Evolutionary conservation across 2,113 vertebrate species (phyloP).

Genomic region (Eubucco bourcierii): DNA sequence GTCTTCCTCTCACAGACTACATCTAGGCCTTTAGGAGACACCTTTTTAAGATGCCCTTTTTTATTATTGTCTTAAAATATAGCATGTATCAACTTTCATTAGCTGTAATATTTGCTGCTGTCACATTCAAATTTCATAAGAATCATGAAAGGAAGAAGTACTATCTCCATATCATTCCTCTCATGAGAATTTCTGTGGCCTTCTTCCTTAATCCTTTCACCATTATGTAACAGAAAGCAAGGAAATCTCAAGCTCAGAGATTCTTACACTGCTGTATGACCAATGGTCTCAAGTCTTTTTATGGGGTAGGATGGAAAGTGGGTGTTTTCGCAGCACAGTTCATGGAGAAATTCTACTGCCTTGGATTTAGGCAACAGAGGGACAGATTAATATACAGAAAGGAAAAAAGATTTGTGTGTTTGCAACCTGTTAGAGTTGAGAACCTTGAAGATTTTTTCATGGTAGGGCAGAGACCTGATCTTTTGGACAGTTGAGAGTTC

Average conservation of each 20-base stretch:
- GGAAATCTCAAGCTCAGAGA: not conserved
- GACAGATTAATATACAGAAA: not conserved
- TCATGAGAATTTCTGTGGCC: not conserved
- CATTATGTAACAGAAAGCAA: not conserved
- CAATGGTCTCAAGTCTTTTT: not conserved
- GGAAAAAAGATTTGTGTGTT: not conserved
- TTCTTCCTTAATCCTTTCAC: not conserved
- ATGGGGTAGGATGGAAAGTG: not conserved
- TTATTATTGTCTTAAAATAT: not conserved
- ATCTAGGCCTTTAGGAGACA: not conserved
- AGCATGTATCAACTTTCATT: not conserved
- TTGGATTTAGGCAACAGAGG: not conserved
- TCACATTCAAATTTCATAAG: not conserved
- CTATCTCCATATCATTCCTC: not conserved
- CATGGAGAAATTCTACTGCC: not conserved
- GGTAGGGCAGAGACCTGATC: not conserved
- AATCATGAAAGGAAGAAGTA: not conserved
- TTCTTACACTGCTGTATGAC: not conserved
- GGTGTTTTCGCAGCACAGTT: not conserved
- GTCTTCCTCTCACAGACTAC: not conserved
- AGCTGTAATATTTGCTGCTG: not conserved
- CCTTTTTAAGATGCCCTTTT: not conserved
- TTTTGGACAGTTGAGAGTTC: not conserved
- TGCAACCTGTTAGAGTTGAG: not conserved
- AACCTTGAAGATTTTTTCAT: not conserved